Evolutionary conservation across 2,797 vertebrate species (phyloP), one percentile per base, ranked within the genome.

Genomic region (Coracias cyanogaster): DNA sequence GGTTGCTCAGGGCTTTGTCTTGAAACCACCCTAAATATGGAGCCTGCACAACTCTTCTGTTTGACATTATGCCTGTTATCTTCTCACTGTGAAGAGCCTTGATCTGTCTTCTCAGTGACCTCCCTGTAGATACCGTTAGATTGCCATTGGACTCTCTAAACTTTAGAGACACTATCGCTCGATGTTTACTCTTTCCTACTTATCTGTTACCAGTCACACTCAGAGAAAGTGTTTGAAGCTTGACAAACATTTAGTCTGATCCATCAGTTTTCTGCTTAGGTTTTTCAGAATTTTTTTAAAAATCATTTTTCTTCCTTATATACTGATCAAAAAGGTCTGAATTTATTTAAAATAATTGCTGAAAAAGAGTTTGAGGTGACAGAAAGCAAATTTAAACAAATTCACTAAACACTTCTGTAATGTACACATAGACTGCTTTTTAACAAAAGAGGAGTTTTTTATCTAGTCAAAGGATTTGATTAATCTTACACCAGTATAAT

Each of bases 111-210:
- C 70, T 69, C 22, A 33, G 7, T 76, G 66, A 37, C 16, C 41
- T 82, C 24, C 12, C 16, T 19, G 18, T 45, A 46, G 21, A 48
- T 43, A 41, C 12, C 0, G 9, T 51, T 52, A 25, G 19, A 21
- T 37, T 71, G 7, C 8, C 39, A 9, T n/a, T 41, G 54, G 12
- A 62, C 15, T 1, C 15, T 41, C 29, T 74, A 54, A 84, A 86
- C 5, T 33, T 89, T 15, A 66, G 52, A 82, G 7, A 18, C 0
- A 3, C 1, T 62, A 4, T 37, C 9, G 24, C 9, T 58, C 2
- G 1, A 6, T 49, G 22, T 66, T 66, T 35, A 28, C 43, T 70
- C 33, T 74, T 76, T 33, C 26, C 8, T 55, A 37, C 17, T 5
- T 45, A 52, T 16, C 6, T 12, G 5, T 64, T 71, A 67, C 24